Percentiles rank a stretch among this genome's conserved stretches.
phyloP scores from a whole-genome alignment of 2,888 invertebrate species.

The Phengaris alcon region DNA sequence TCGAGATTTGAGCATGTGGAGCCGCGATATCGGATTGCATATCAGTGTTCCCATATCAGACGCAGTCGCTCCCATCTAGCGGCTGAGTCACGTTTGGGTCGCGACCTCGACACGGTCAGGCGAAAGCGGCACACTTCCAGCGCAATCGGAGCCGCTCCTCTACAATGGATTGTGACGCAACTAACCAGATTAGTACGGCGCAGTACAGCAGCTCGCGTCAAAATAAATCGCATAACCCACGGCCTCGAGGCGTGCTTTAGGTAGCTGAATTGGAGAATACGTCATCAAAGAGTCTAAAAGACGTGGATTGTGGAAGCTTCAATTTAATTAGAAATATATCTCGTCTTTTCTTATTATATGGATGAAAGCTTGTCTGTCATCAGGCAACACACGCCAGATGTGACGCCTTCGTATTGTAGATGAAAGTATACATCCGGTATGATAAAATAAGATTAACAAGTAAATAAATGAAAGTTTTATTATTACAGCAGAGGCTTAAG shows the following conservation, averaged over 20 bases:
- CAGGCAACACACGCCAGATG: neutral
- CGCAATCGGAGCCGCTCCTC: conserved; percentile 29
- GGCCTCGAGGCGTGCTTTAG: neutral
- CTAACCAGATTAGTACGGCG: conserved; percentile 23
- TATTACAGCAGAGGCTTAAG: neutral
- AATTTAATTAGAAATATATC: neutral
- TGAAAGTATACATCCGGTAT: conserved; percentile 1
- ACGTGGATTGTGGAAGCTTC: neutral
- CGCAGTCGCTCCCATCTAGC: conserved; percentile 21
- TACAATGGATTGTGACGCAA: conserved; percentile 34
- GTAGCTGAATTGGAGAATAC: too few species aligned
- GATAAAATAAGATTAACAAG: conserved; percentile 15
- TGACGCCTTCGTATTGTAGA: neutral
- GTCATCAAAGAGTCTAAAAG: neutral
- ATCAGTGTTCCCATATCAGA: conserved; percentile 27
- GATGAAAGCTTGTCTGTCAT: neutral
- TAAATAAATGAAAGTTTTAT: conserved; percentile 18
- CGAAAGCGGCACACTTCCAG: conserved; percentile 39
- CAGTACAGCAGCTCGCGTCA: conserved; percentile 6
- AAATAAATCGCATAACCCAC: neutral
- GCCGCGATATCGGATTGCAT: neutral
- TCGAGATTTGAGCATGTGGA: neutral
- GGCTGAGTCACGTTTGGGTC: conserved; percentile 34
- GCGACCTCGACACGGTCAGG: conserved; percentile 39
- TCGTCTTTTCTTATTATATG: neutral